These are phyloP conservation scores for Nyctereutes procyonoides DNA, from an alignment of 2,113 vertebrate genomes.

Conservation along the genomic window DNA sequence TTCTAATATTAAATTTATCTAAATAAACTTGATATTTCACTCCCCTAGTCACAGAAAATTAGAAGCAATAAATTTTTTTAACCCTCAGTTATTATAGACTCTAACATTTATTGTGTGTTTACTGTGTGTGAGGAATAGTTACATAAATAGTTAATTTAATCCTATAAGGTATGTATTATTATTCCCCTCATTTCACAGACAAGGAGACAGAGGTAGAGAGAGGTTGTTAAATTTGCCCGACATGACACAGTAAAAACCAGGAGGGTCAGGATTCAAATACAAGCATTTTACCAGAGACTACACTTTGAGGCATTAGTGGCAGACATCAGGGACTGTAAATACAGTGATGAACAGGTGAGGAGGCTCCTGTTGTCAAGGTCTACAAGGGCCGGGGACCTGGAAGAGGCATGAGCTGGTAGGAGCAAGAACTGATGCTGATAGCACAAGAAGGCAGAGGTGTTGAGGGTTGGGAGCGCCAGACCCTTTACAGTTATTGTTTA, in stretches of 20 bases:
- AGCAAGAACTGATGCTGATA: neutral
- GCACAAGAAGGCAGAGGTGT: neutral
- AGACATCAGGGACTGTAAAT: neutral
- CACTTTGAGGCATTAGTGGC: neutral
- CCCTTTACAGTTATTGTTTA: neutral
- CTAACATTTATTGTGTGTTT: neutral
- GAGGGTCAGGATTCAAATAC: neutral
- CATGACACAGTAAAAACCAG: neutral
- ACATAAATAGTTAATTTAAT: neutral
- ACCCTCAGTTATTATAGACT: neutral
- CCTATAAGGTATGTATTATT: neutral
- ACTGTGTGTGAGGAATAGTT: neutral
- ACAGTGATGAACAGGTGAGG: neutral
- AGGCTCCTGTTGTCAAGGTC: neutral
- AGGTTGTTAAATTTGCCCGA: neutral
- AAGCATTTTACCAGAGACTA: neutral
- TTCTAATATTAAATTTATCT: constrained; percentile 25
- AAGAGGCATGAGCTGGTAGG: neutral
- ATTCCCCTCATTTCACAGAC: neutral
- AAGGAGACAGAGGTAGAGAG: neutral
- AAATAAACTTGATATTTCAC: constrained; percentile 32
- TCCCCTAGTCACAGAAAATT: neutral
- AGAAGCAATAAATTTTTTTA: constrained; percentile 30
- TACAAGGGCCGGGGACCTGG: neutral
- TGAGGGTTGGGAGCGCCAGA: neutral